phyloP scores from a whole-genome alignment of 2,888 invertebrate species.

The Drosophila colorata region DNA sequence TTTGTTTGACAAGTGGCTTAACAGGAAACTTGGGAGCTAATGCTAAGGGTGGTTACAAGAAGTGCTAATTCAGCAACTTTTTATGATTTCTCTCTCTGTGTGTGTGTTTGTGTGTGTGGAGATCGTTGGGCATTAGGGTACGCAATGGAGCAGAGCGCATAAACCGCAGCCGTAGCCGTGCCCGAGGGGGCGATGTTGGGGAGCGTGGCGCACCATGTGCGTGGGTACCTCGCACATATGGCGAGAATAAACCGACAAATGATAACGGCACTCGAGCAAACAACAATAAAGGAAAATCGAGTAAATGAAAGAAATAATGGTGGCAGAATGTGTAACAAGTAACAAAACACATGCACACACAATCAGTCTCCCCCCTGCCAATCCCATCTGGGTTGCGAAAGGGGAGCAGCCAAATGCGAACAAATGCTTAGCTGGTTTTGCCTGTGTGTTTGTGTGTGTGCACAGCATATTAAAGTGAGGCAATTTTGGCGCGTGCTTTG shows the following conservation, averaged over 20 bases:
- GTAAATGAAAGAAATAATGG: constrained; percentile 78
- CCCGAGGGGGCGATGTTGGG: neutral
- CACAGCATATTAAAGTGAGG: constrained; percentile 68
- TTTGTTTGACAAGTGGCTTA: constrained; percentile 23
- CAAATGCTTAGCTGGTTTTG: constrained; percentile 45
- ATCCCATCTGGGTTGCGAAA: neutral
- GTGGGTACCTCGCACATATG: constrained; percentile 58
- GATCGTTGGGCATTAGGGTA: constrained; percentile 29
- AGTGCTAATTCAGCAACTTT: constrained; percentile 50
- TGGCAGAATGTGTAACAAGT: constrained; percentile 70
- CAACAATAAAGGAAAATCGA: constrained; percentile 79
- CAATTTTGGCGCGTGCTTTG: constrained; percentile 57
- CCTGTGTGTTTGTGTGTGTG: constrained; percentile 26
- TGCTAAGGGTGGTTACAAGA: constrained; percentile 17
- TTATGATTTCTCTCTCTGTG: constrained; percentile 7
- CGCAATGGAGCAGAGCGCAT: constrained; percentile 44
- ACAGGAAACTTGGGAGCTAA: constrained; percentile 10
- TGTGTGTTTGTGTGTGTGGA: constrained; percentile 3
- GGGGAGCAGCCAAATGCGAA: constrained; percentile 32
- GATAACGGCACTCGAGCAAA: constrained; percentile 79
- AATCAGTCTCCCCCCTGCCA: neutral
- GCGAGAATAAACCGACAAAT: constrained; percentile 73
- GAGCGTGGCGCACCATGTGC: constrained; percentile 5
- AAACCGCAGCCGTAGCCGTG: constrained; percentile 39
- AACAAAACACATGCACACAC: constrained; percentile 47